Conservation (phyloP, 2,113 vertebrate species). For the Nothobranchius furzeri region DNA sequence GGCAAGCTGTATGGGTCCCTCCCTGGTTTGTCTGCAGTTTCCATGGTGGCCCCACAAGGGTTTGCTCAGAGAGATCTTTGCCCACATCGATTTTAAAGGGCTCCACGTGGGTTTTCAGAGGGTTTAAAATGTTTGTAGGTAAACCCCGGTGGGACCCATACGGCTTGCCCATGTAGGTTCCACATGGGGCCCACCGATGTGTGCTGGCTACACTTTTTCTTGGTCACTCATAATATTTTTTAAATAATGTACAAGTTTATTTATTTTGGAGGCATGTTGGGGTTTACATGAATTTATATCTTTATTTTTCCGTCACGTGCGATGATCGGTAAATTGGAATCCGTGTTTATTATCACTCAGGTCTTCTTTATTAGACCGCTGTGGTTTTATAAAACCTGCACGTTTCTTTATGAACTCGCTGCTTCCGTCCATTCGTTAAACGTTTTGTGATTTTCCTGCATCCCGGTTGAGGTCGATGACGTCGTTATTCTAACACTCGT, state of each 20-base stretch:
- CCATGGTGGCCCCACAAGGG: too few relatives aligned
- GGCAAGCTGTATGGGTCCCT: too few relatives aligned
- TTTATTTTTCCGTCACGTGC: constrained; percentile 32
- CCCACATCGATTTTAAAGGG: too few relatives aligned
- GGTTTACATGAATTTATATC: constrained; percentile 58
- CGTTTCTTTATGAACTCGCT: constrained; percentile 29
- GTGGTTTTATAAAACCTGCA: constrained; percentile 47
- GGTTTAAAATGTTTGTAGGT: too few relatives aligned
- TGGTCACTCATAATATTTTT: constrained; percentile 12
- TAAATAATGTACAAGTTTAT: constrained; percentile 34
- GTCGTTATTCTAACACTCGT: constrained; percentile 13
- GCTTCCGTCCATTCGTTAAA: background rate
- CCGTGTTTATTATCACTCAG: background rate
- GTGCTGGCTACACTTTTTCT: too few relatives aligned
- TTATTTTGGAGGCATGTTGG: constrained; percentile 36
- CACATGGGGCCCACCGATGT: too few relatives aligned
- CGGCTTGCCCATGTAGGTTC: too few relatives aligned
- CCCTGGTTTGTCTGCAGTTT: too few relatives aligned
- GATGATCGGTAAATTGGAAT: constrained; percentile 7
- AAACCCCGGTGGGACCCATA: too few relatives aligned
- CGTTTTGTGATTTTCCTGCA: background rate
- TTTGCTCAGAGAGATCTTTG: too few relatives aligned
- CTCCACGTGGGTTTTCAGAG: too few relatives aligned
- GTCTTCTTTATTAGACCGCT: constrained; percentile 17
- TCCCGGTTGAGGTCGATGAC: constrained; percentile 9